Conservation (phyloP, 2,113 vertebrate genomes). For the Rissa tridactyla region DNA sequence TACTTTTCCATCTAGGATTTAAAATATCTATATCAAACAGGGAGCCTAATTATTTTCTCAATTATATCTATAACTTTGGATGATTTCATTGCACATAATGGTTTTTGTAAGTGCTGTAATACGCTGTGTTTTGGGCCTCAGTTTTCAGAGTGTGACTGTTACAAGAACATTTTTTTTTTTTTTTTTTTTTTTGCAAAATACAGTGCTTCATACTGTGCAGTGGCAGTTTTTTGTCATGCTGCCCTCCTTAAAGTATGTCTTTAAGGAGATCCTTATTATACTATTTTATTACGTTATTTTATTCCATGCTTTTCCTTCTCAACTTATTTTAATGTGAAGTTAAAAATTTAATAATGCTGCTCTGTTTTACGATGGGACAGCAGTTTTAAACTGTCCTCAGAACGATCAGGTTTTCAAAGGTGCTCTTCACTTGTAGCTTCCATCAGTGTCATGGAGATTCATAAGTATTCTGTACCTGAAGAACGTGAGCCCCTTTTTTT, state of each 20-base stretch:
- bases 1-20: not conserved
- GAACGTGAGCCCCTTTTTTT: not conserved
- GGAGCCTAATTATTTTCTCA: not conserved
- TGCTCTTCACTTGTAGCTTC: not conserved
- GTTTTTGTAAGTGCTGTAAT: not conserved
- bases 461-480: not conserved
- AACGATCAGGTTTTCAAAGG: not conserved
- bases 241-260: not conserved
- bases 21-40: not conserved
- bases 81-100: accelerated
- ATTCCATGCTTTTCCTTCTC: not conserved
- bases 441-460: not conserved
- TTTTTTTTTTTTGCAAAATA: not conserved
- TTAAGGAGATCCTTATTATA: not conserved
- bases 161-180: not conserved
- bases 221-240: not conserved
- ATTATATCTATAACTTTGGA: not conserved
- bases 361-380: not conserved
- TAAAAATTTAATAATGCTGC: not conserved
- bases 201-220: not conserved
- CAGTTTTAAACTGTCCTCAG: not conserved
- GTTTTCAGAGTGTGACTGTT: not conserved
- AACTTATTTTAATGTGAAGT: not conserved
- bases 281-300: not conserved
- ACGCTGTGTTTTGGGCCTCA: not conserved